Conservation (phyloP, 2,113 vertebrate species). For the Hemicordylus capensis region DNA sequence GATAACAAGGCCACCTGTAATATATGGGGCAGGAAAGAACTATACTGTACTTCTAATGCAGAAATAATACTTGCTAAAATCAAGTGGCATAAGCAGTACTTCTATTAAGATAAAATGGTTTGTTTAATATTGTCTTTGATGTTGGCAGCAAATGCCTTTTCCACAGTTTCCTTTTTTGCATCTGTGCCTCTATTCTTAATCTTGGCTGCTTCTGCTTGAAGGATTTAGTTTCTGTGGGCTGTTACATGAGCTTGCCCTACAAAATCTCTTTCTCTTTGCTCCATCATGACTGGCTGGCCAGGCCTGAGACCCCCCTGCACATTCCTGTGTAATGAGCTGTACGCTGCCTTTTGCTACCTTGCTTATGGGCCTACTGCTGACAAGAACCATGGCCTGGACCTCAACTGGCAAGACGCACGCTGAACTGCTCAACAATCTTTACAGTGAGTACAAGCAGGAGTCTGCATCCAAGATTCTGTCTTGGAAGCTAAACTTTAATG, state of each 20-base stretch:
- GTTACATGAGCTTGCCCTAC: neutral
- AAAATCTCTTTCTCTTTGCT: neutral
- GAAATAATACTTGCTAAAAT: neutral
- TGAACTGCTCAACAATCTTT: slow-evolving; percentile 87
- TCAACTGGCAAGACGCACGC: slow-evolving; percentile 86
- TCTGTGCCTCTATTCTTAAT: slow-evolving; percentile 11
- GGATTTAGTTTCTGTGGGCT: neutral
- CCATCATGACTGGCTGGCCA: slow-evolving; percentile 8
- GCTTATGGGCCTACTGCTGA: slow-evolving; percentile 86
- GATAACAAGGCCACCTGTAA: neutral
- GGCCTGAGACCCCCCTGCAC: neutral
- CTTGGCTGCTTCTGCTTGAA: neutral
- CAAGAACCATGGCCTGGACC: slow-evolving; percentile 90
- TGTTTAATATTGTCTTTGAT: neutral
- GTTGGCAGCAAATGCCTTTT: neutral
- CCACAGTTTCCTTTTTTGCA: neutral
- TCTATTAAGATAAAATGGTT: neutral
- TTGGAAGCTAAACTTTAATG: neutral
- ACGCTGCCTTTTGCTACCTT: slow-evolving; percentile 67
- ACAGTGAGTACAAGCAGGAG: slow-evolving; percentile 70
- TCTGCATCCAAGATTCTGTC: rapidly evolving
- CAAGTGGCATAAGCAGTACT: neutral
- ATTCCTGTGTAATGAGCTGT: slow-evolving; percentile 77
- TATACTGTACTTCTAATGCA: neutral
- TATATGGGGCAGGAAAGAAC: neutral